A percentile compares a stretch with the other conserved stretches of the same genome.
These are phyloP conservation scores for Athrips mouffetella DNA, from an alignment of 2,888 invertebrate species.

Conservation along the genomic window DNA sequence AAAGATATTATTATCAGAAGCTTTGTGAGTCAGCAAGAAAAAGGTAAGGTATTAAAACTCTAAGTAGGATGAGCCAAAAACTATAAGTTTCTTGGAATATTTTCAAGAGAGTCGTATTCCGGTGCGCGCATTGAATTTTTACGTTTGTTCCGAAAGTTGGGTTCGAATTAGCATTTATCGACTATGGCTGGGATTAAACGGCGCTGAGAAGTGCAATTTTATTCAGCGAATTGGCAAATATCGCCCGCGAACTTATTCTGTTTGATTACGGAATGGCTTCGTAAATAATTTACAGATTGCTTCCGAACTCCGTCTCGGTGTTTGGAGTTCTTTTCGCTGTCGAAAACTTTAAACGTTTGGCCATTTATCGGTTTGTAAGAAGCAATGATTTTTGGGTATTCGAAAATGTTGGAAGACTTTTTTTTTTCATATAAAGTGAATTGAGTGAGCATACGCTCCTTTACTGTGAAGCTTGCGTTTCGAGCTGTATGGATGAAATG, in stretches of 20 bases:
- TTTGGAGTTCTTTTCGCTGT: conserved; percentile 6
- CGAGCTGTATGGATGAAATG: no score
- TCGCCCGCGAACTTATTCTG: conserved; percentile 30
- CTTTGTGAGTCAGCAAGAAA: conserved; percentile 5
- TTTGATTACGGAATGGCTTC: conserved; percentile 20
- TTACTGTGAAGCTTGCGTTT: no score
- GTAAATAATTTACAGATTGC: conserved; percentile 20
- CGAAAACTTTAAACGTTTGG: neutral
- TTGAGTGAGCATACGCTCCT: no score
- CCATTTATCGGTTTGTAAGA: neutral
- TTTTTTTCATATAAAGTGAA: no score
- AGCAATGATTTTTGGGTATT: neutral
- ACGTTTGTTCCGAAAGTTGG: conserved; percentile 51
- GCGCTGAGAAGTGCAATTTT: conserved; percentile 47
- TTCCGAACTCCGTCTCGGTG: conserved; percentile 8
- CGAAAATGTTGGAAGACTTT: no score
- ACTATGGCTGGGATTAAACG: conserved; percentile 52
- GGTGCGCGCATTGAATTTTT: conserved; percentile 45
- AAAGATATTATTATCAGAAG: neutral
- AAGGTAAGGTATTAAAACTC: conserved; percentile 19
- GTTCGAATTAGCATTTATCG: conserved; percentile 63
- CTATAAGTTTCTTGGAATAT: conserved; percentile 43
- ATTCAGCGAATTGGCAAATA: conserved; percentile 35
- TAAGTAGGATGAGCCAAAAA: conserved; percentile 35
- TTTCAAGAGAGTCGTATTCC: conserved; percentile 39